Base-by-base conservation (phyloP, 2,113 vertebrate genomes). In the Podilymbus podiceps region DNA sequence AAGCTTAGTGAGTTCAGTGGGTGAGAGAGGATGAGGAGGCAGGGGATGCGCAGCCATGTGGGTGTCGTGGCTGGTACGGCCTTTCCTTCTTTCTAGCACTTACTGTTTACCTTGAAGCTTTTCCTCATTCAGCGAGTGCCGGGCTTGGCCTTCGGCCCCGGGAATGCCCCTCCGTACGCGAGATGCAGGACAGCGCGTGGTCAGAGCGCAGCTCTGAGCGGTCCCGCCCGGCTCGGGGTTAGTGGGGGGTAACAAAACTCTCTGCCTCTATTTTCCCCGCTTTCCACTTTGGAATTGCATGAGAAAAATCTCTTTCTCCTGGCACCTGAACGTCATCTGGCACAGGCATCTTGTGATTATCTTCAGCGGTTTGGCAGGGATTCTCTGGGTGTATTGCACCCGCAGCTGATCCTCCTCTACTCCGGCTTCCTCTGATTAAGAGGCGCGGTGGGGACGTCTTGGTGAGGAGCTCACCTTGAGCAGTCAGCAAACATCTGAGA, bases 61-160 rank as follows among this genome's bases (percentile, higher is more conserved):
- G 42, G 42, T 35, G 11, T 22, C 40, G 1, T 0, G 12, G 40
- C 40, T 40, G 24, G 15, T 11, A 19, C 2, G 3, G 28, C 14
- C 76, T 55, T 35, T 22, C 31, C 60, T 66, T 64, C 40, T 56
- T 44, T 42, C 33, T 30, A 56, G 52, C 18, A 22, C 28, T 17
- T 11, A 4, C 11, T 1, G 2, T 8, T 74, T 38, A 33, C 33
- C n/a, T 27, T 12, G 18, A 47, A 56, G 42, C 23, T 49, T 64
- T 56, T 56, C 27, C 33, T 31, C 8, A 1, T 33, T 47, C 22
- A 27, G 42, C 5, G 2, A 15, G 17, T 31, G 49, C 59, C 31
- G 31, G 12, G 14, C 40, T 35, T 15, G 17, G 15, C 59, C 52
- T 44, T 38, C 1, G 9, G 33, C 40, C 6, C 62, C 2, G 8